Evolutionary conservation across 2,113 vertebrate species (phyloP).

Genomic region (Bufo gargarizans): DNA sequence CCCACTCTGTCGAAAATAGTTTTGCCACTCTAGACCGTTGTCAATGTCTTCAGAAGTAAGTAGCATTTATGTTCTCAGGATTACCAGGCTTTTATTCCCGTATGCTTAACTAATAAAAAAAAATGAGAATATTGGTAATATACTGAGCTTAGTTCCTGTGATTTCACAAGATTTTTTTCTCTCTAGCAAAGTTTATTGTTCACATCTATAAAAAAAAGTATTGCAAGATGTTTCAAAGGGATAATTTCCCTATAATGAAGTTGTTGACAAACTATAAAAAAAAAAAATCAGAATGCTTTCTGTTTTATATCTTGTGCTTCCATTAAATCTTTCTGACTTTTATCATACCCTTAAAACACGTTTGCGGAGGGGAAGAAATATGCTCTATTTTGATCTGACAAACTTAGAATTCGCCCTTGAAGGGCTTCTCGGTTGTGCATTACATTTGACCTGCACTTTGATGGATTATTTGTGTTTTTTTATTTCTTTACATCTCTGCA

Average conservation of each 20-base stretch:
- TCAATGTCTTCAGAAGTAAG: background rate
- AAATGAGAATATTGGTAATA: background rate
- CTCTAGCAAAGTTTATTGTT: constrained; percentile 19
- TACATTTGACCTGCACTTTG: constrained; percentile 47
- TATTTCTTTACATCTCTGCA: constrained; percentile 38
- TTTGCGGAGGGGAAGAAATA: constrained; percentile 35
- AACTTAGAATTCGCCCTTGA: constrained; percentile 49
- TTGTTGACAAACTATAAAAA: constrained; percentile 54
- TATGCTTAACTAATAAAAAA: background rate
- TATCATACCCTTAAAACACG: constrained; percentile 54
- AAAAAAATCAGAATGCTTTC: constrained; percentile 37
- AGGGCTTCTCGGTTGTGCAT: constrained; percentile 23
- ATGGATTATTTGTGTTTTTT: constrained; percentile 51
- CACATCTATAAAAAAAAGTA: constrained; percentile 28
- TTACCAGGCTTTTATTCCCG: background rate
- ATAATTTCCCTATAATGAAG: constrained; percentile 52
- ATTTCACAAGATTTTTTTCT: background rate
- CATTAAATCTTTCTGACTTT: constrained; percentile 58
- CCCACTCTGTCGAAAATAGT: background rate
- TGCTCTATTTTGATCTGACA: constrained; percentile 38
- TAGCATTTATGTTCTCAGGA: background rate
- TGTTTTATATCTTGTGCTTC: constrained; percentile 44
- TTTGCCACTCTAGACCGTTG: background rate
- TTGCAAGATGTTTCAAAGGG: constrained; percentile 43
- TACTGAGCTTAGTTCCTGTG: background rate